These are phyloP conservation scores for Myrmophylax atrothorax DNA, from an alignment of 2,113 vertebrate species.

Conservation along the genomic window DNA sequence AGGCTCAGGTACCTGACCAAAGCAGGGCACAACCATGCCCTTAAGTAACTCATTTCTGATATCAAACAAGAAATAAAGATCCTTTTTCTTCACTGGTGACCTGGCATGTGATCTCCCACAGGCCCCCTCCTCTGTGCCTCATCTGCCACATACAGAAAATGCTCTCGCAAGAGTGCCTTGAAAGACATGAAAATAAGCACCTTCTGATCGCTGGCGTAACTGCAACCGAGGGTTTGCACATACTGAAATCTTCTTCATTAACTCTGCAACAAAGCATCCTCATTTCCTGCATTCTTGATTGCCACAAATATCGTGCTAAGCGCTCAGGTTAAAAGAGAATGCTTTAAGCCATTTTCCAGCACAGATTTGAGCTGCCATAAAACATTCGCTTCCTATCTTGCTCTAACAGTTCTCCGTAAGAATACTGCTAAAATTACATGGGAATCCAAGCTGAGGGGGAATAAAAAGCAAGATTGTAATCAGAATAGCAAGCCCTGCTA, in stretches of 20 bases:
- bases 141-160: neutral
- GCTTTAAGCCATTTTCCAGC: conserved; percentile 19
- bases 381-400: neutral
- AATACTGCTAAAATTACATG: conserved; percentile 32
- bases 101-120: neutral
- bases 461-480: neutral
- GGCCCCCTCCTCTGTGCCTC: neutral
- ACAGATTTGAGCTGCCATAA: neutral
- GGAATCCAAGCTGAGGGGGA: neutral
- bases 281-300: conserved; percentile 7
- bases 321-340: conserved; percentile 28
- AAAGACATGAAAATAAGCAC: conserved; percentile 23
- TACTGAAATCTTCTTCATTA: conserved; percentile 28
- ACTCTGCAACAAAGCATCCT: conserved; percentile 10
- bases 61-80: conserved; percentile 29
- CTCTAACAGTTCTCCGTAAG: conserved; percentile 23
- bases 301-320: neutral
- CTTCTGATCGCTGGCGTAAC: neutral
- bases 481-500: neutral
- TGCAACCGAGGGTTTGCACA: neutral
- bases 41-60: conserved; percentile 22
- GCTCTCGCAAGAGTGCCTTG: neutral
- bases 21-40: neutral
- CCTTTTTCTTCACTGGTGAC: neutral
- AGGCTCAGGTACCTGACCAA: conserved; percentile 25